Evolutionary conservation across 2,888 invertebrate genomes (phyloP).

Genomic region (Standfussiana lucernea): DNA sequence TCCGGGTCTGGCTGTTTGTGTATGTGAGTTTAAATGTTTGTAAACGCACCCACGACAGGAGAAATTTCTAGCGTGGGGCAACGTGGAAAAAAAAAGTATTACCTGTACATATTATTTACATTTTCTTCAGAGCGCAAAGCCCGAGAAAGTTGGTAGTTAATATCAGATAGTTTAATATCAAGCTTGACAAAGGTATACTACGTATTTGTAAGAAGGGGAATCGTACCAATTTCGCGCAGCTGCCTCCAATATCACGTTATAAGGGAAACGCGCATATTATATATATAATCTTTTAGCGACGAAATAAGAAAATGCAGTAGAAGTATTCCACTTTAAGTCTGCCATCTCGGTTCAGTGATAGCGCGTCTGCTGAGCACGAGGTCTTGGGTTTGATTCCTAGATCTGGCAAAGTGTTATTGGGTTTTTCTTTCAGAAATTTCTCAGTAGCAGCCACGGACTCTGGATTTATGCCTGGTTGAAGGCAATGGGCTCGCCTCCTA

Average conservation of each 20-base stretch:
- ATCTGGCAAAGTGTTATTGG: neutral
- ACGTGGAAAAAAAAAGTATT: neutral
- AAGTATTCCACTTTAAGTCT: neutral
- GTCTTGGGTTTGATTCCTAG: neutral
- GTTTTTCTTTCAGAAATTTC: neutral
- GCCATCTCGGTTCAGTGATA: neutral
- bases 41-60: neutral
- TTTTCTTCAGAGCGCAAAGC: neutral
- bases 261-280: constrained; percentile 34
- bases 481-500: neutral
- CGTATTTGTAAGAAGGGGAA: constrained; percentile 9
- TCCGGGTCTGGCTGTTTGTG: neutral
- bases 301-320: constrained; percentile 10
- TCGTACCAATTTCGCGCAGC: constrained; percentile 30
- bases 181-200: neutral
- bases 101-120: neutral
- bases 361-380: neutral
- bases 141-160: no score
- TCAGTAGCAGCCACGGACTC: neutral
- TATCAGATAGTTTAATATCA: constrained; percentile 27
- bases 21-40: neutral
- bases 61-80: neutral
- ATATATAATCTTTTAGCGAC: constrained; percentile 13
- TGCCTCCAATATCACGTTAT: constrained; percentile 21
- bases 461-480: neutral